These are phyloP conservation scores for Kryphioiulus occultus DNA, from an alignment of 2,888 invertebrate genomes.

Conservation along the genomic window DNA sequence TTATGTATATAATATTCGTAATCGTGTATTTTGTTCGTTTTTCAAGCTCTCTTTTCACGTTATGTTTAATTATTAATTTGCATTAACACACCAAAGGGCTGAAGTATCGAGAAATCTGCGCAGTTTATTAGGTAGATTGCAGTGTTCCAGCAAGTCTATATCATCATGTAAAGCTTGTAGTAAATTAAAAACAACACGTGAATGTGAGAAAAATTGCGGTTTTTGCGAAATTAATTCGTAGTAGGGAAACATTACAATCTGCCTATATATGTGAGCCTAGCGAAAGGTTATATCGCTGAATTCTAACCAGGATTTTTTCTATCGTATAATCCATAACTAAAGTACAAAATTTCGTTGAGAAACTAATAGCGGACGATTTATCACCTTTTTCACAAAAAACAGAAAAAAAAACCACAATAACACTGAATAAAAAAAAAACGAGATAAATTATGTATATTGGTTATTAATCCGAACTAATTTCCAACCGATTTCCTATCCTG, in stretches of 20 bases:
- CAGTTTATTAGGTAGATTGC: background rate
- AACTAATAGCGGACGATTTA: background rate
- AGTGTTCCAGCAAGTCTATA: background rate
- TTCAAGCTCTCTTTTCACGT: background rate
- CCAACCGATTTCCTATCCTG: background rate
- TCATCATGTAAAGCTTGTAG: too few relatives aligned
- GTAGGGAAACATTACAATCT: background rate
- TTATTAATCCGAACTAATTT: background rate
- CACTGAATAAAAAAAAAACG: background rate
- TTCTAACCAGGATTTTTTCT: conserved; percentile 33
- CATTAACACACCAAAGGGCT: conserved; percentile 39
- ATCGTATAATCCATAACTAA: conserved; percentile 20
- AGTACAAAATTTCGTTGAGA: conserved; percentile 36
- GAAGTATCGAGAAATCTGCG: background rate
- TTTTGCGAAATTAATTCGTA: too few relatives aligned
- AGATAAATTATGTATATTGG: background rate
- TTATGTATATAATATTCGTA: conserved; percentile 16
- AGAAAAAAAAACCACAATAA: background rate
- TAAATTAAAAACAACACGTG: too few relatives aligned
- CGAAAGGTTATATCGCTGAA: conserved; percentile 19
- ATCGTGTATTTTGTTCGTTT: conserved; percentile 3
- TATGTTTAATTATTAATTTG: conserved; percentile 33
- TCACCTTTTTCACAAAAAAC: background rate
- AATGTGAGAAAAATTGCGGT: too few relatives aligned
- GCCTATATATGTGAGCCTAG: background rate